Evolutionary conservation across 1,140 invertebrate genomes (phyloP), one percentile per base, ranked within the genome.

Genomic region (Vollenhovia emeryi): DNA sequence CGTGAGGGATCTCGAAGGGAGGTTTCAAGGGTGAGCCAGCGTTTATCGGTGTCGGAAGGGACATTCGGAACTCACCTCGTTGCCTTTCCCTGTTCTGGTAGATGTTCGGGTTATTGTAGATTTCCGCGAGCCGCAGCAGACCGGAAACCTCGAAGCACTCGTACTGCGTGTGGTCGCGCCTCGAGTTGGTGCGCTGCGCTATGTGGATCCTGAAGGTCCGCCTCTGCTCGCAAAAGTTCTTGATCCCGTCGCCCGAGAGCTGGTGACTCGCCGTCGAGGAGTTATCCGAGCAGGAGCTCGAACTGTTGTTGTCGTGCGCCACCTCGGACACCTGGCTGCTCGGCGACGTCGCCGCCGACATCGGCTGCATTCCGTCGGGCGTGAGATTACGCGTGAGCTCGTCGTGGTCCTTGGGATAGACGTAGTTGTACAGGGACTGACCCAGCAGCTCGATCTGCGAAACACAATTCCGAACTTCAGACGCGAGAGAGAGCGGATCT

Each of bases 361-460:
- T 3, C 78, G 84, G 2, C 90, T 87, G 33, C 87, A 90, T 59
- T 74, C 95, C 95, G 13, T 95, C 95, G 0, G 96, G 96, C 75
- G 95, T 96, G 11, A 98, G 93, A 89, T 97, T 96, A 60, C 96
- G 95, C 50, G 96, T 96, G 24, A 99, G 95, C 75, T 96, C 96
- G 7, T 96, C 96, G 73, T 97, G 96, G 92, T 99, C 98, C 21
- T 97, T 96, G 2, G 96, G 96, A 91, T 97, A 97, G 5, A 97
- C 96, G 69, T 98, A 96, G 78, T 96, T 97, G 91, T 97, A 97
- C 66, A 99, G 94, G 71, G 97, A 97, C 91, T 98, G 97, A 0
- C 98, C 98, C 92, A 98, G 96, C 60, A 99, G 95, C 88, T 99
- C 98, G 85, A 96, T 96, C 97, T 98, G 94, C 43, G 95, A 95